Conservation (phyloP, 2,113 vertebrate species). For the Furnarius figulus region DNA sequence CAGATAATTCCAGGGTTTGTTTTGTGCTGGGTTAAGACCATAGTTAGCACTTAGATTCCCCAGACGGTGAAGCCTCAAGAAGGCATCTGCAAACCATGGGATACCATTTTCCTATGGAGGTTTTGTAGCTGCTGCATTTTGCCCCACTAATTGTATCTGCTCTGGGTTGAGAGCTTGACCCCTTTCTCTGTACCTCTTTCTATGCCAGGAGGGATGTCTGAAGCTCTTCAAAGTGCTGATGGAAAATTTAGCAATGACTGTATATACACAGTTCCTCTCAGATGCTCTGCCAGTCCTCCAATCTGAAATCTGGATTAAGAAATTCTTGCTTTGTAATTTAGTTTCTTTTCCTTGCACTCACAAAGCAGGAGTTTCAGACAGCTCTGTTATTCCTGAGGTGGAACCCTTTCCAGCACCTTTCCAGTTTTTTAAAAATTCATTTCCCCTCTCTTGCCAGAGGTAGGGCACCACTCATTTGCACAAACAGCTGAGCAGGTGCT, state of each 20-base stretch:
- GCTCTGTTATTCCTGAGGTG: neutral
- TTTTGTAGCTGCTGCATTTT: neutral
- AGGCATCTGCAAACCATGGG: neutral
- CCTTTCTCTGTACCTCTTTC: neutral
- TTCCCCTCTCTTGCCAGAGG: neutral
- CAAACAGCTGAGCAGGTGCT: neutral
- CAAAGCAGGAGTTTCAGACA: neutral
- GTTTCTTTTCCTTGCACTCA: neutral
- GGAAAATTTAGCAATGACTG: neutral
- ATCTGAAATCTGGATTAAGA: neutral
- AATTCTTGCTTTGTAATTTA: neutral
- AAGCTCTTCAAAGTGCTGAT: neutral
- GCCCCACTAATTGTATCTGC: neutral
- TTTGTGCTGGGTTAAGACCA: neutral
- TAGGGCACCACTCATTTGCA: neutral
- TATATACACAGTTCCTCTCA: neutral
- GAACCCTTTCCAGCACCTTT: neutral
- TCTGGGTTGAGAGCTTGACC: neutral
- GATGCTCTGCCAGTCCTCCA: neutral
- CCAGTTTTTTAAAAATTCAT: neutral
- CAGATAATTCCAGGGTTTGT: neutral
- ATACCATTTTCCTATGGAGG: neutral
- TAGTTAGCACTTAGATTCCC: neutral
- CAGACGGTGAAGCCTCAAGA: neutral
- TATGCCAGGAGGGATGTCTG: neutral